These are phyloP conservation scores for Erinaceus europaeus DNA, from an alignment of 2,113 vertebrate genomes.

Conservation along the genomic window DNA sequence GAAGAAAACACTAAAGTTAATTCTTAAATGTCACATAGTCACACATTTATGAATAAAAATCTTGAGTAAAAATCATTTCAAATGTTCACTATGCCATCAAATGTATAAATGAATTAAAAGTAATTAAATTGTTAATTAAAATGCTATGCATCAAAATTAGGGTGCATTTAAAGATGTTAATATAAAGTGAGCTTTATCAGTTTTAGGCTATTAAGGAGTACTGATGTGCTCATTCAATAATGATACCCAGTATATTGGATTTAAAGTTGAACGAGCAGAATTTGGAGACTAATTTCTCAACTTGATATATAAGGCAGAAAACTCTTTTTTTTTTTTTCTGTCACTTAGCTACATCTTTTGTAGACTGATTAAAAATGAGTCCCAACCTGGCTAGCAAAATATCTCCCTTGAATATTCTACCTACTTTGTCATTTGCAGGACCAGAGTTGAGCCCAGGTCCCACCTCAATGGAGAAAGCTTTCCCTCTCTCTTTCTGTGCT, in stretches of 20 bases:
- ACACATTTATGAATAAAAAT: not conserved
- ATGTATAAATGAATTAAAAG: not conserved
- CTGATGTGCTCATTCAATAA: not conserved
- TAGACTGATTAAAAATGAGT: not conserved
- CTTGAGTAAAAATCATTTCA: not conserved
- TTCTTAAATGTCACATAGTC: not conserved
- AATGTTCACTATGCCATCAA: not conserved
- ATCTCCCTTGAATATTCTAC: too few species aligned
- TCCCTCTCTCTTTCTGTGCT: too few species aligned
- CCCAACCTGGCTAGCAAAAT: too few species aligned
- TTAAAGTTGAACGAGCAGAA: not conserved
- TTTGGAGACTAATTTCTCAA: not conserved
- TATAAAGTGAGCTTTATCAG: not conserved
- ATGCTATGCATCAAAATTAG: not conserved
- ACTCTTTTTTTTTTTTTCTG: too few species aligned
- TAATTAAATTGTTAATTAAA: not conserved
- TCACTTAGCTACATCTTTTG: not conserved
- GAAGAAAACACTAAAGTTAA: not conserved
- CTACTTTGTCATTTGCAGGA: too few species aligned
- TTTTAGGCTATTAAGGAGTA: not conserved
- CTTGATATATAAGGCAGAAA: not conserved
- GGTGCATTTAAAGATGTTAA: not conserved
- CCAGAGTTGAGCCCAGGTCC: too few species aligned
- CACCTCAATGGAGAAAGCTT: too few species aligned
- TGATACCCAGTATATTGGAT: not conserved